Evolutionary conservation across 2,888 invertebrate species (phyloP).

Genomic region (Oxyteleia sp.): DNA sequence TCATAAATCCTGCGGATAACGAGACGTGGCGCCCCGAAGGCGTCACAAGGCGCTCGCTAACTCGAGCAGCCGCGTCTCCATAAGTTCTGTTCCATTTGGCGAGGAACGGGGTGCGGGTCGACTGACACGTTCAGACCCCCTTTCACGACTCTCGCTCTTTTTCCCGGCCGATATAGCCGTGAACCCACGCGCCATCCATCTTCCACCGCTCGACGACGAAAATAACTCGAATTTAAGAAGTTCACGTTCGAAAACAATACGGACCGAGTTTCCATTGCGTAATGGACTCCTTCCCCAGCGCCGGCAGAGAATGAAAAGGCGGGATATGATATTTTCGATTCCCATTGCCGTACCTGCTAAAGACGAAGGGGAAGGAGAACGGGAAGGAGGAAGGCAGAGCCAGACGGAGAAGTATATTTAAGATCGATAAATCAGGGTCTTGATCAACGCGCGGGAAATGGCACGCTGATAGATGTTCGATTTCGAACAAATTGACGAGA

Average conservation of each 20-base stretch:
- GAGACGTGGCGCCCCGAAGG: constrained; percentile 87
- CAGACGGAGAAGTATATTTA: constrained; percentile 61
- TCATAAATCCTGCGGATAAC: constrained; percentile 86
- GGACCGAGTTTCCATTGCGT: constrained; percentile 79
- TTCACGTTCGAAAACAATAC: constrained; percentile 85
- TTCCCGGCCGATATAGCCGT: constrained; percentile 76
- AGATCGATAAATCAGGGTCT: constrained; percentile 72
- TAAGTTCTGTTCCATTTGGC: constrained; percentile 78
- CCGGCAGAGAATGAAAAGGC: constrained; percentile 52
- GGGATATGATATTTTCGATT: constrained; percentile 72
- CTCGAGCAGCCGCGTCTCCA: constrained; percentile 76
- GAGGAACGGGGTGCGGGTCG: constrained; percentile 64
- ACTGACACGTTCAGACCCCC: constrained; percentile 72
- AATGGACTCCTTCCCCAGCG: constrained; percentile 69
- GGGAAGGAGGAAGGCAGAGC: background rate
- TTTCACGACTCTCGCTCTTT: constrained; percentile 63
- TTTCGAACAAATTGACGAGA: constrained; percentile 31
- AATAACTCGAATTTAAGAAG: constrained; percentile 86
- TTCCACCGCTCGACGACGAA: constrained; percentile 82
- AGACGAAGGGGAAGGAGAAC: background rate
- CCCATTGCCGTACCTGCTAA: constrained; percentile 45
- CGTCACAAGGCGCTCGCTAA: constrained; percentile 83
- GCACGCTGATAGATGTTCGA: constrained; percentile 42
- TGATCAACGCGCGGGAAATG: constrained; percentile 37
- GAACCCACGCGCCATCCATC: constrained; percentile 85